These are phyloP conservation scores for Perdita meconis DNA, from an alignment of 2,888 invertebrate species.

Conservation along the genomic window DNA sequence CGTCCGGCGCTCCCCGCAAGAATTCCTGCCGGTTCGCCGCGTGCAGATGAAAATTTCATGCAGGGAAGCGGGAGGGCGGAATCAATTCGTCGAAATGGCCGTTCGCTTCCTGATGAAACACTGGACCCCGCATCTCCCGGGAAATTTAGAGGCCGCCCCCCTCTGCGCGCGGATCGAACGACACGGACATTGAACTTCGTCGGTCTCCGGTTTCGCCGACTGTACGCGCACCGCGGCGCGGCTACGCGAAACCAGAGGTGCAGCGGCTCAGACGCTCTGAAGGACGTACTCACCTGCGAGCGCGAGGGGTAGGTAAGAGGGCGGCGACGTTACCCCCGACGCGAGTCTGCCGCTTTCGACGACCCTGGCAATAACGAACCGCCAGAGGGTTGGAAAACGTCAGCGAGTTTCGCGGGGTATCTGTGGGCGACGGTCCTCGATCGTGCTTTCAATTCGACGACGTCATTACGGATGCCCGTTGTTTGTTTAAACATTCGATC, in stretches of 20 bases:
- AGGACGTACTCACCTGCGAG: conserved; percentile 58
- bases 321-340: conserved; percentile 45
- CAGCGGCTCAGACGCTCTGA: conserved; percentile 62
- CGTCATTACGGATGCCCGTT: too few species aligned
- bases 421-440: background rate
- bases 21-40: too few species aligned
- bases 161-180: conserved; percentile 37
- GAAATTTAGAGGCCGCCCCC: conserved; percentile 38
- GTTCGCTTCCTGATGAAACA: conserved; percentile 14
- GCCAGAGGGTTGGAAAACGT: conserved; percentile 27
- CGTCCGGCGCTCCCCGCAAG: too few species aligned
- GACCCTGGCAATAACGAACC: conserved; percentile 45
- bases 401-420: conserved; percentile 21
- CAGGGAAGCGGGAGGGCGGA: conserved; percentile 12
- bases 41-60: conserved; percentile 28
- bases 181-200: conserved; percentile 57
- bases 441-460: conserved; percentile 23
- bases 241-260: conserved; percentile 44
- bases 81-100: conserved; percentile 39
- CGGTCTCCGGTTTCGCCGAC: conserved; percentile 46
- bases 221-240: conserved; percentile 33
- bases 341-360: conserved; percentile 49
- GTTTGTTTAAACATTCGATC: too few species aligned
- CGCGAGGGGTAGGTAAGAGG: conserved; percentile 51
- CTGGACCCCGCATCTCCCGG: conserved; percentile 32